These are phyloP conservation scores for Mimas tiliae DNA, from an alignment of 2,888 invertebrate genomes.

Conservation along the genomic window DNA sequence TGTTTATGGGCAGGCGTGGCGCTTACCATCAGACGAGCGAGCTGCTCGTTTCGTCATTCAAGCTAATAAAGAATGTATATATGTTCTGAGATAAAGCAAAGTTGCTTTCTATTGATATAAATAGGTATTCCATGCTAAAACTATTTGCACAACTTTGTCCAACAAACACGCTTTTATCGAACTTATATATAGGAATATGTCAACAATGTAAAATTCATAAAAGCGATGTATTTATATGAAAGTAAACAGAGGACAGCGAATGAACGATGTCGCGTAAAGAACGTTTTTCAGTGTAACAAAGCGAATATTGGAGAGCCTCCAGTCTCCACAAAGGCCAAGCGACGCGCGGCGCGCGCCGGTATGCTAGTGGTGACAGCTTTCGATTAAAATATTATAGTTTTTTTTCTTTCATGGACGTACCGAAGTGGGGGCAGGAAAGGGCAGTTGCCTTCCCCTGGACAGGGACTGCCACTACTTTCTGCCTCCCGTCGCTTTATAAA, in stretches of 20 bases:
- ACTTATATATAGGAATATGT: conserved; percentile 9
- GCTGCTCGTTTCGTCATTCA: too few relatives aligned
- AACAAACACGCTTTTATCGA: background rate
- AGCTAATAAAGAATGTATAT: too few relatives aligned
- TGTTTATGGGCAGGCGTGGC: too few relatives aligned
- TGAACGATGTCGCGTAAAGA: conserved; percentile 57
- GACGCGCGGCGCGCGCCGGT: conserved; percentile 52
- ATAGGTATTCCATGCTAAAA: too few relatives aligned
- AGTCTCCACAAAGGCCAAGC: conserved; percentile 78
- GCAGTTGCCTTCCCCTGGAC: too few relatives aligned
- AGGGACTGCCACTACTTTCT: too few relatives aligned
- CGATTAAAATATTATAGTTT: background rate
- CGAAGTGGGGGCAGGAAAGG: too few relatives aligned
- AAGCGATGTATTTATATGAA: conserved; percentile 64
- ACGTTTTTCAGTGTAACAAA: conserved; percentile 81
- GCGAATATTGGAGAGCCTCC: conserved; percentile 83
- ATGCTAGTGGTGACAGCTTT: conserved; percentile 31
- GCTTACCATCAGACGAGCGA: too few relatives aligned
- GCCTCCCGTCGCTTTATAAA: too few relatives aligned
- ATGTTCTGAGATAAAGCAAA: too few relatives aligned
- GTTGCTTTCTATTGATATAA: too few relatives aligned
- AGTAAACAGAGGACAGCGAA: conserved; percentile 66
- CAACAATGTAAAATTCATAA: conserved; percentile 33
- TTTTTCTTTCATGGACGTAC: too few relatives aligned
- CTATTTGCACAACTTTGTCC: background rate